Evolutionary conservation across 2,113 vertebrate species (phyloP), one percentile per base, ranked within the genome.

Genomic region (Cheilinus undulatus): DNA sequence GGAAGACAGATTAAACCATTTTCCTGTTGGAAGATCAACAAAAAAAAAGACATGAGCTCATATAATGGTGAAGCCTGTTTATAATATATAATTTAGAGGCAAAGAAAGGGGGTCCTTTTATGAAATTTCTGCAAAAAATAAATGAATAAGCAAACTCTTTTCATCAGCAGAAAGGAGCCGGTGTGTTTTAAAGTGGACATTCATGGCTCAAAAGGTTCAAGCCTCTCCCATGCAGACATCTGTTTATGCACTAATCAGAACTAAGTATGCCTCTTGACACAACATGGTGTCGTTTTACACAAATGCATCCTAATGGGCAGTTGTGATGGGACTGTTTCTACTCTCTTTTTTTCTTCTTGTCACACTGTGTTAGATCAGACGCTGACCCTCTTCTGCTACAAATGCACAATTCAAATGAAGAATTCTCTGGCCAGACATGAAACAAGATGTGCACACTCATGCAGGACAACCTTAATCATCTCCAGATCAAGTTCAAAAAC

Each of bases 381-480:
- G 0, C 7, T 26, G 32, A 58, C 8, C 49, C 52, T 57, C 24
- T 27, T 51, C 70, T 69, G 54, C 76, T 77, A 34, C 50, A 75
- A 68, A 69, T 78, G 54, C 36, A 75, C 51, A 69, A 43, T 28
- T 86, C 56, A 74, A 83, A 81, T 78, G 28, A 83, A 79, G 65
- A 56, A 66, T 72, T 50, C 66, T 69, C 74, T 86, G 84, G 84
- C 75, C 58, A 63, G 64, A 80, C 60, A 77, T 78, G 63, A 85
- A 83, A 76, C 71, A 67, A 59, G 65, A 36, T 71, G 42, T 46
- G 26, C 27, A 79, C 2, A 58, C 32, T 74, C 61, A 46, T 26
- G 32, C 54, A 42, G 58, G 54, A 72, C 70, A 76, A 72, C 78
- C 24, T 46, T 81, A 79, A 86, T 79, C 61, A 73, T 63, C 54